Evolutionary conservation across 2,888 invertebrate species (phyloP).

Genomic region (Ernsta delagoae): DNA sequence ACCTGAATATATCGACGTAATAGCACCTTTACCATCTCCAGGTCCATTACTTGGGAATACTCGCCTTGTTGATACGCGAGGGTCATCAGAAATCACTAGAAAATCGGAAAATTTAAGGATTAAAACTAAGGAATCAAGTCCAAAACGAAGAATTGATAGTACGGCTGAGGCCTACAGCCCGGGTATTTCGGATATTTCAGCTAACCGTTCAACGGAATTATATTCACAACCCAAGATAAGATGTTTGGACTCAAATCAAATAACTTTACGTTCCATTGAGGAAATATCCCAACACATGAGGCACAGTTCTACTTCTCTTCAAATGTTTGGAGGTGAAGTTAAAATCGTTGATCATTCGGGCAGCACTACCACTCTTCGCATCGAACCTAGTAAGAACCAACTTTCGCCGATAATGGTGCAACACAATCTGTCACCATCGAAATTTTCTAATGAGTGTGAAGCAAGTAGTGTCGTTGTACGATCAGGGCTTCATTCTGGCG

Average conservation of each 20-base stretch:
- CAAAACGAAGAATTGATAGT: constrained; percentile 72
- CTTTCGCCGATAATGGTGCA: constrained; percentile 84
- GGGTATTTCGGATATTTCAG: constrained; percentile 70
- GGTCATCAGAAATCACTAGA: constrained; percentile 70
- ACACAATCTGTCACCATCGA: constrained; percentile 77
- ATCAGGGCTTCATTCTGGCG: constrained; percentile 93
- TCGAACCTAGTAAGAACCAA: constrained; percentile 86
- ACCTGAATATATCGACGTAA: constrained; percentile 76
- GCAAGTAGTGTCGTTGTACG: constrained; percentile 90
- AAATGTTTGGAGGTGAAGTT: constrained; percentile 92
- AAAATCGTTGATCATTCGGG: constrained; percentile 89
- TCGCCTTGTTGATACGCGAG: constrained; percentile 88
- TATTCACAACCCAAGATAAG: constrained; percentile 80
- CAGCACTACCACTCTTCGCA: constrained; percentile 88
- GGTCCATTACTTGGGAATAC: constrained; percentile 93
- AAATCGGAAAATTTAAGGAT: constrained; percentile 68
- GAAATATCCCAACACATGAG: constrained; percentile 85
- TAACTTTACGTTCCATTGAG: constrained; percentile 81
- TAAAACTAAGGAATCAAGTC: constrained; percentile 65
- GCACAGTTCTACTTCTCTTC: constrained; percentile 81
- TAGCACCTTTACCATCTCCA: constrained; percentile 90
- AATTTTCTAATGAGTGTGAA: constrained; percentile 74
- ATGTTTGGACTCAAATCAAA: constrained; percentile 75
- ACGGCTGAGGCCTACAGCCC: constrained; percentile 73
- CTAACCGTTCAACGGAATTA: constrained; percentile 70